Percentiles rank a stretch among this genome's conserved stretches.
phyloP scores from a whole-genome alignment of 2,888 invertebrate genomes.

The Pristionchus mayeri region DNA sequence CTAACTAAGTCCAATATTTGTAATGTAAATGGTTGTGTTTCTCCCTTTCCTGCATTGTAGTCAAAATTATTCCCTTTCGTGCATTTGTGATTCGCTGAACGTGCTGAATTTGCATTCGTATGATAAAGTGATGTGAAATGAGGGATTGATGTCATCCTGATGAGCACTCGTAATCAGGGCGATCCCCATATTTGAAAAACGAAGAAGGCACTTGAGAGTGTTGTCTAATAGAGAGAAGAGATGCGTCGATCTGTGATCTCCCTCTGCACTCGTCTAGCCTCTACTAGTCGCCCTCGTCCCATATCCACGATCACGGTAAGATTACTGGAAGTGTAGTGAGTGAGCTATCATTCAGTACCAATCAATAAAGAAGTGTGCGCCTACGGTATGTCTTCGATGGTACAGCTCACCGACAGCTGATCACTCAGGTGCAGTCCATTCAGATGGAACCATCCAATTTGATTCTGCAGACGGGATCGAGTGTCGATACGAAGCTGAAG shows the following conservation, averaged over 20 bases:
- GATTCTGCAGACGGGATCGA: neutral
- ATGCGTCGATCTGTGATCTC: constrained; percentile 19
- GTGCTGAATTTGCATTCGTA: neutral
- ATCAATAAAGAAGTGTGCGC: neutral
- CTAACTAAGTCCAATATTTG: neutral
- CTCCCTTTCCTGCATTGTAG: neutral
- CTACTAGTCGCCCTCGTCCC: neutral
- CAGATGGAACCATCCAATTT: neutral
- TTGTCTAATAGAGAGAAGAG: neutral
- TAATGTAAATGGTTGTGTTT: constrained; percentile 17
- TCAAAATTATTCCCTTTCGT: neutral
- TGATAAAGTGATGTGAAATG: constrained; percentile 11
- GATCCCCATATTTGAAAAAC: neutral
- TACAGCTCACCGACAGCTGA: neutral
- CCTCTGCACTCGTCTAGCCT: constrained; percentile 21
- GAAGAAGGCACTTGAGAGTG: neutral
- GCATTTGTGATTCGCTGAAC: neutral
- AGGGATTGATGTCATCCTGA: neutral
- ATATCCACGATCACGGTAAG: constrained; percentile 1
- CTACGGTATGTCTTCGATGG: neutral
- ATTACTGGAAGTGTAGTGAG: neutral
- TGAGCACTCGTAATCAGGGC: neutral
- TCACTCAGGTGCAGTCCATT: neutral
- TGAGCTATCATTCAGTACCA: neutral
- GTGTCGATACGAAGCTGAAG: neutral